Base-by-base conservation (phyloP, 2,888 invertebrate species). In the Acanthococcus lagerstroemiae region DNA sequence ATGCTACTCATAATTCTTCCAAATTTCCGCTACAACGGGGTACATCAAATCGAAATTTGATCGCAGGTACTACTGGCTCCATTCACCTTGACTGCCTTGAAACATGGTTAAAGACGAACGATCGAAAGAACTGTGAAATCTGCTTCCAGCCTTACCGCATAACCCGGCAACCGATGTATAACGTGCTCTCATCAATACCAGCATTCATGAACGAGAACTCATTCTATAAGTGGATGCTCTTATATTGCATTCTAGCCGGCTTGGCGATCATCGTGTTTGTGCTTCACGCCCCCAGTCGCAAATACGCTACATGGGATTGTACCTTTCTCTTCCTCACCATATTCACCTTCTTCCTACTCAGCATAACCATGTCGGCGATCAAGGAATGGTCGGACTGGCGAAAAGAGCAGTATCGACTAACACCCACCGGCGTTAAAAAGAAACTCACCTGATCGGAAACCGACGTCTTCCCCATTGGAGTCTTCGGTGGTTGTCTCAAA, bases 371-470 rank as follows among this genome's bases (percentile, higher is more conserved):
- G n/a, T 15, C 37, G 37, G 37, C 37, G 12, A n/a, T 37, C 12
- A 37, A 37, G n/a, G 37, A 37, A n/a, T 37, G 37, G 37, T 15
- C 12, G 12, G 12, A 9, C 12, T 37, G 37, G 37, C 37, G 37
- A 9, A 9, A n/a, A 37, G 37, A 37, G n/a, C 37, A 37, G n/a
- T 37, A 37, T 3, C 12, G n/a, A n/a, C n/a, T 37, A 37, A 37
- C 37, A 9, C 37, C 37, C n/a, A n/a, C n/a, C n/a, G n/a, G n/a
- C n/a, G n/a, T 44, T 48, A 17, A 25, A 25, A 27, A 61, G 19
- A 15, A 46, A 52, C 67, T 19, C 25, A 71, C 71, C 67, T 72
- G 72, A 67, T 71, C 72, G 21, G 67, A 69, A 52, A 70, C 70
- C 17, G 72, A 70, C 25, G 71, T 63, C 65, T 72, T 72, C 52